Evolutionary conservation across 1,140 invertebrate genomes (phyloP), one percentile per base, ranked within the genome.

Genomic region (Aphelinus certus): DNA sequence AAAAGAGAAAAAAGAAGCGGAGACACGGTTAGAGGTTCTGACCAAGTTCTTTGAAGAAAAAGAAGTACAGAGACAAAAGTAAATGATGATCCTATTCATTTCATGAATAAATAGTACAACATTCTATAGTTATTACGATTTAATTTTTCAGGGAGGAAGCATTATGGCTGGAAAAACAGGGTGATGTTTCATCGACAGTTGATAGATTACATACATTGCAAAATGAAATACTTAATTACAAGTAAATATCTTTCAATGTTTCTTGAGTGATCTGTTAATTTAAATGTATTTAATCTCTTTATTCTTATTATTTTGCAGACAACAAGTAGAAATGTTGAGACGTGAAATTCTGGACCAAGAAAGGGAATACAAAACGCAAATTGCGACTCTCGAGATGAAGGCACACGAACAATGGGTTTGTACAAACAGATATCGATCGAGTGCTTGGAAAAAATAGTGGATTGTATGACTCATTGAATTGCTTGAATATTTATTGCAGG

Each of bases 41-140:
- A 93, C 93, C 0, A 93, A 93, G 80, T 96, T 96, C 83, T 97
- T 97, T 86, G 94, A 96, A 81, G 94, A 96, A 77, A 94, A 95
- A 81, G 95, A 97, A 88, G 89, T 91, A 42, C 92, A 96, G 84
- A 87, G 96, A 46, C 92, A 96, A 84, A 95, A 95, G 95, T 95
- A 88, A 88, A 26, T 26, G 26, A 26, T 26, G 26, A 26, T 26
- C 26, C 26, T 26, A 26, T 26, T 26, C 48, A 51, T 68, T 74
- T 77, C 61, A 60, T 73, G 26, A 26, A 26, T 26, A 26, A 26
- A 26, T 26, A 26, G 77, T 85, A 89, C 79, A 85, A 63, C 49
- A 46, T 55, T 51, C 43, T 43, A 63, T 60, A 43, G 57, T 10
- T 57, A 57, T 43, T 6, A 69, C 5, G n/a, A 62, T 49, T 9